These are phyloP conservation scores for Carposina sasakii DNA, from an alignment of 1,140 invertebrate species.

Conservation along the genomic window DNA sequence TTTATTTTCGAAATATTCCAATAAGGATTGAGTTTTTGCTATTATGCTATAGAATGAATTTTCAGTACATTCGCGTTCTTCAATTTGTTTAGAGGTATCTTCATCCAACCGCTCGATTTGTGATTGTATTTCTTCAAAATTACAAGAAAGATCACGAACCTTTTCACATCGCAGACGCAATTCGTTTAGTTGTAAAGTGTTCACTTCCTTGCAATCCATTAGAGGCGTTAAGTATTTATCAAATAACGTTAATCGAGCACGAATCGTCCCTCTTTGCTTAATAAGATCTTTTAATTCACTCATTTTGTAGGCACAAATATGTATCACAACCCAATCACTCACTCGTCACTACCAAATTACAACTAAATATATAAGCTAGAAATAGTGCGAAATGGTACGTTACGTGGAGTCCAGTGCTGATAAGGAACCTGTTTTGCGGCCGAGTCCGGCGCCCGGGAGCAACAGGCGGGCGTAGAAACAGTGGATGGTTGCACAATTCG, in stretches of 20 bases:
- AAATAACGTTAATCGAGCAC: constrained; percentile 16
- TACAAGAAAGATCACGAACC: constrained; percentile 15
- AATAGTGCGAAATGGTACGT: no score
- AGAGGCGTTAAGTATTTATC: constrained; percentile 17
- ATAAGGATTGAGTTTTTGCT: constrained; percentile 9
- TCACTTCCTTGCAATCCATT: constrained; percentile 13
- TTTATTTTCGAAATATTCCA: constrained; percentile 8
- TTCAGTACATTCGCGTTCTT: constrained; percentile 16
- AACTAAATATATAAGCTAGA: no score
- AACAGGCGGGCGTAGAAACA: no score
- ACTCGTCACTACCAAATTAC: no score
- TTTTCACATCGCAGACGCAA: constrained; percentile 13
- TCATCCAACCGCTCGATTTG: constrained; percentile 18
- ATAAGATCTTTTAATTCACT: constrained; percentile 17
- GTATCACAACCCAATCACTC: no score
- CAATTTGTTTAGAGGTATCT: constrained; percentile 11
- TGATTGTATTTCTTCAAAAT: constrained; percentile 16
- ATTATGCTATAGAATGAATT: constrained; percentile 19
- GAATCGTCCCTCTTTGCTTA: constrained; percentile 16
- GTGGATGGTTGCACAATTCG: no score
- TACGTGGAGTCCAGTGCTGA: no score
- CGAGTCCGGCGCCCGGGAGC: no score
- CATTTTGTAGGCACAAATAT: no score
- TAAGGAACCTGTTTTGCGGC: no score
- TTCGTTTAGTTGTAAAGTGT: constrained; percentile 13